Evolutionary conservation across 2,113 vertebrate genomes (phyloP).

Genomic region (Nesogale talazaci): DNA sequence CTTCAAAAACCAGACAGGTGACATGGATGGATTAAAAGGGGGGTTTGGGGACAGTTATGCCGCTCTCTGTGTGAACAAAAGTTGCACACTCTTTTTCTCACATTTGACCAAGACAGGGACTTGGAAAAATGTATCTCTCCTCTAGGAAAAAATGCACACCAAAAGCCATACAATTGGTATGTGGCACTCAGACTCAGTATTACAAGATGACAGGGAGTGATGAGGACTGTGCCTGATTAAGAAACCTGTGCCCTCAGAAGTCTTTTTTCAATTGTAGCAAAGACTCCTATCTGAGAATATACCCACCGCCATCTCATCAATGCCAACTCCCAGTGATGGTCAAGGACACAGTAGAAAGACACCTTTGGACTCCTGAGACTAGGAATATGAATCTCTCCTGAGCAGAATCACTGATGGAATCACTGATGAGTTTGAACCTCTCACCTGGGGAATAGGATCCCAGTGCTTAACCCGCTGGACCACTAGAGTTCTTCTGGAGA

Average conservation of each 20-base stretch:
- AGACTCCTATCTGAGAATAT: not conserved
- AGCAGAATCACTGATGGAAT: no score
- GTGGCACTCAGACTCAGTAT: not conserved
- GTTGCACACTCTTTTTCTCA: not conserved
- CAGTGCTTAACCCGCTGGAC: no score
- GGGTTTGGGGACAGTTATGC: not conserved
- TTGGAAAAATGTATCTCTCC: not conserved
- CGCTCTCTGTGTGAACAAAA: not conserved
- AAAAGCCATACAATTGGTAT: not conserved
- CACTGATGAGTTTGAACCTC: no score
- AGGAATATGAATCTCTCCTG: no score
- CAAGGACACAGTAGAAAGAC: no score
- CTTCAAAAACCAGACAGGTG: not conserved
- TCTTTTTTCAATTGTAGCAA: not conserved
- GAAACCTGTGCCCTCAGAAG: not conserved
- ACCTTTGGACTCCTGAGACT: no score
- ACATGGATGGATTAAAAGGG: rapidly evolving
- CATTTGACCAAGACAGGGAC: not conserved
- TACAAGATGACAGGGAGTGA: not conserved
- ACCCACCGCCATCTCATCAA: no score
- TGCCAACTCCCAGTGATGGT: no score
- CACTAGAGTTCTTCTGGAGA: no score
- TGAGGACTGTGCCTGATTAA: not conserved
- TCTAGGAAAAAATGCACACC: not conserved
- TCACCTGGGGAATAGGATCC: no score